Evolutionary conservation across 2,113 vertebrate genomes (phyloP).

Genomic region (Corydoras maculifer): DNA sequence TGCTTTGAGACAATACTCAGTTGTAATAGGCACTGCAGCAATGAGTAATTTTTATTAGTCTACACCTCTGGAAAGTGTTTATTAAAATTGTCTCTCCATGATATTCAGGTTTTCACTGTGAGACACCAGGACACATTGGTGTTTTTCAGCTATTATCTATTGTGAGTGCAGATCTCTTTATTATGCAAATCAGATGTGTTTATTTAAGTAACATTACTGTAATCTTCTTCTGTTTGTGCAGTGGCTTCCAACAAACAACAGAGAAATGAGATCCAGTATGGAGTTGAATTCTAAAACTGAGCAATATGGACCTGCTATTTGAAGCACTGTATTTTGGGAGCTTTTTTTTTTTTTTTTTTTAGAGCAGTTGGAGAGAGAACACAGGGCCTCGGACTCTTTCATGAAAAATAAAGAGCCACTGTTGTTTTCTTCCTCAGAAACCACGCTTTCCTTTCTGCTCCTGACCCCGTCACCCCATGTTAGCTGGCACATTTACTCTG

Average conservation of each 20-base stretch:
- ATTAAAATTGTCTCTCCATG: not conserved
- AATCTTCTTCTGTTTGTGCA: too few species aligned
- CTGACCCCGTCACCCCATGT: not conserved
- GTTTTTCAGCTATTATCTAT: too few species aligned
- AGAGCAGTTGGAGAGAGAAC: not conserved
- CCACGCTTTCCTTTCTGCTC: not conserved
- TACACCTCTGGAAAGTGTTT: not conserved
- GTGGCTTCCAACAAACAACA: too few species aligned
- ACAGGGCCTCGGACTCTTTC: not conserved
- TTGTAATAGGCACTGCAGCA: too few species aligned
- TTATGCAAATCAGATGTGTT: too few species aligned
- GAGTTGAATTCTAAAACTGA: not conserved
- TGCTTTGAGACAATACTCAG: too few species aligned
- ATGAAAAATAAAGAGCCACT: conserved; percentile 5
- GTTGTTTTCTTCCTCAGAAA: conserved; percentile 4
- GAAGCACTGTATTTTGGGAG: not conserved
- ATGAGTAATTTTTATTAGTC: not conserved
- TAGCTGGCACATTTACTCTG: conserved; percentile 8
- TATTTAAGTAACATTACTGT: too few species aligned
- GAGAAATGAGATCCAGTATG: not conserved
- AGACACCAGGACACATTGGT: too few species aligned
- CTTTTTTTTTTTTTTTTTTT: not conserved
- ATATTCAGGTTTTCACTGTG: too few species aligned
- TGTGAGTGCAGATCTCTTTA: too few species aligned
- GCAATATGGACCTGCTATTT: not conserved